Base-by-base conservation (phyloP, 2,797 vertebrate genomes). In the Paedocypris micromegethes region DNA sequence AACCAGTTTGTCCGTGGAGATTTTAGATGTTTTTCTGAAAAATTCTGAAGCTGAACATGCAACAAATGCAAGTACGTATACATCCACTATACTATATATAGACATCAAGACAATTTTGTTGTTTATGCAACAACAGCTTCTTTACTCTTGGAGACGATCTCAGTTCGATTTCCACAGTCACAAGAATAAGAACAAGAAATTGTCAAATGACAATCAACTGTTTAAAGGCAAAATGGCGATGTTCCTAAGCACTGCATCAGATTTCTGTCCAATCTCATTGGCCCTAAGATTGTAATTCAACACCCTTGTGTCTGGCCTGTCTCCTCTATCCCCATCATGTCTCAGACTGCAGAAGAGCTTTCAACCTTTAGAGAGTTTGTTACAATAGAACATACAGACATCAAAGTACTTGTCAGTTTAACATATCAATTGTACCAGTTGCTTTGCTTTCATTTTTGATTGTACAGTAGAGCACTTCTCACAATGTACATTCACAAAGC, bases 31-130 rank as follows among this genome's bases (percentile, higher is more conserved):
- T 43, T 58, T 58, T 44, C 66, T 5, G 23, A 54, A 44, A 53
- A 65, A 49, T 57, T 60, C 71, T 64, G 73, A 51, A 62, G n/a
- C 8, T 52, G 6, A n/a, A n/a, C 47, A 55, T 54, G 58, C 49
- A 63, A 63, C 58, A 71, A 53, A 60, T 47, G 52, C 9, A 70
- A 43, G 43, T 42, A 49, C 42, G 38, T 9, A 48, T 7, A 50
- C 45, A 48, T 38, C 2, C 5, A 6, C 42, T 43, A 55, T 48
- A 47, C 55, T 64, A 47, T 46, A 41, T 54, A 65, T 43, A 66
- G 49, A 46, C 44, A 42, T 65, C 38, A 41, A 7, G 4, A 6
- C 42, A 38, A 23, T n/a, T n/a, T n/a, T n/a, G n/a, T n/a, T 5
- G 39, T 62, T 63, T 49, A 54, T 61, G 6, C 55, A 54, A 68